Evolutionary conservation across 92 coral and sea anemone species (phyloP).

Genomic region (Phymanthus crucifer): DNA sequence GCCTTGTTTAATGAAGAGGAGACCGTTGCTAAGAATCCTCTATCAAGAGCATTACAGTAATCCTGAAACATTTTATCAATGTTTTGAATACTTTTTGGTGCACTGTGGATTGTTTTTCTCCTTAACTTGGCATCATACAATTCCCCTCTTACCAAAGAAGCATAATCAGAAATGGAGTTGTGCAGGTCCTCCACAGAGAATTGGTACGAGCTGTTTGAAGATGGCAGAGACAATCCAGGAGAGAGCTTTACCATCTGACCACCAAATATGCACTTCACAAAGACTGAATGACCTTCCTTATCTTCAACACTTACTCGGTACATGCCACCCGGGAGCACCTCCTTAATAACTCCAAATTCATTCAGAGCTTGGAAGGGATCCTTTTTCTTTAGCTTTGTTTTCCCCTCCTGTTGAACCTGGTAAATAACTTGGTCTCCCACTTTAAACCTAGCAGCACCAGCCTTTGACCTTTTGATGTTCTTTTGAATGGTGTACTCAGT

Average conservation of each 20-base stretch:
- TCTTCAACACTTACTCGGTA: background rate
- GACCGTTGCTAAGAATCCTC: conserved; percentile 24
- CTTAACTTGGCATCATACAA: conserved; percentile 19
- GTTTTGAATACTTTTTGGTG: background rate
- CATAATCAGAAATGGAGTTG: conserved; percentile 32
- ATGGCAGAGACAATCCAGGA: background rate
- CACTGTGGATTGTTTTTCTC: background rate
- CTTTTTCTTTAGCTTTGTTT: background rate
- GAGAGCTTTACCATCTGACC: conserved; percentile 18
- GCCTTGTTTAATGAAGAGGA: conserved; percentile 19
- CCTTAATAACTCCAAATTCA: conserved; percentile 6
- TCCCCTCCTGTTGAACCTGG: conserved; percentile 2
- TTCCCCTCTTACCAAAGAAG: conserved; percentile 18
- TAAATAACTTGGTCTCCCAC: conserved; percentile 21
- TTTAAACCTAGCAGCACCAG: conserved; percentile 3
- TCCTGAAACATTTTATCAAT: conserved; percentile 23
- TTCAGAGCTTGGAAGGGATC: conserved; percentile 13
- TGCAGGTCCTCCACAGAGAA: conserved; percentile 10
- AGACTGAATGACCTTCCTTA: background rate
- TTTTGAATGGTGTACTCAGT: conserved; percentile 40
- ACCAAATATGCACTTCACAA: conserved; percentile 7
- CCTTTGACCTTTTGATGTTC: conserved; percentile 22
- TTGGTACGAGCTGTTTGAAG: conserved; percentile 3
- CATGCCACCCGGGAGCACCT: conserved; percentile 24
- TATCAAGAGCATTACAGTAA: conserved; percentile 10